Base-by-base conservation (phyloP, 30 jellyfish, hydroid and myxozoan species). In the Cassiopea andromeda region DNA sequence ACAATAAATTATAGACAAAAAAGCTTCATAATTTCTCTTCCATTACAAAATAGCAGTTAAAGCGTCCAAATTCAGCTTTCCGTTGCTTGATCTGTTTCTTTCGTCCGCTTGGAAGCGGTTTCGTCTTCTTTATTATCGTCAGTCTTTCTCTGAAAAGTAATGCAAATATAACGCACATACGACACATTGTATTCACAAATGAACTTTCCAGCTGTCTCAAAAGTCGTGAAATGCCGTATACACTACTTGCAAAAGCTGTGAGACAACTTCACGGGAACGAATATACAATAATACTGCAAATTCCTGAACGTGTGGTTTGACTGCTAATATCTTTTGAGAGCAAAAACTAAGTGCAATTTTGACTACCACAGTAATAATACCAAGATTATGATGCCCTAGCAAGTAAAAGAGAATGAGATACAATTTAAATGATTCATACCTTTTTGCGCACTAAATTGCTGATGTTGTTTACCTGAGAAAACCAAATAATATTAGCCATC, bases 391-490 rank as follows among this genome's bases (percentile, higher is more conserved):
- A 27, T 27, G 49, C 48, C 12, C 18, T 78, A 14, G 48, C 10
- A 27, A 15, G 87, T 7, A 7, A n/a, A 44, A 19, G 10, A 44
- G 84, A 44, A 4, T 27, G 60, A 75, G 84, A 6, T 44, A n/a
- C 10, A 49, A 15, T 7, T 12, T 79, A 46, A 7, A 67, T 44
- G 4, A 4, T 16, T 2, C 87, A 7, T 88, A 88, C 95, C 90
- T 88, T 88, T 67, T 88, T 88, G 75, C 95, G 95, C 69, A 88
- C 95, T 58, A 88, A 58, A 80, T 78, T 81, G 50, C 91, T 75
- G 58, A 88, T 88, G 57, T 88, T 73, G 50, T 80, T 69, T 75
- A 78, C 89, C 94, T 87, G 66, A 3, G 64, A 68, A 59, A 77
- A 44, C 1, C 58, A 47, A 13, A 27, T 2, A 64, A 64, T 9